Base-by-base conservation (phyloP, 2,797 vertebrate genomes). In the Malacoctenus gilli region DNA sequence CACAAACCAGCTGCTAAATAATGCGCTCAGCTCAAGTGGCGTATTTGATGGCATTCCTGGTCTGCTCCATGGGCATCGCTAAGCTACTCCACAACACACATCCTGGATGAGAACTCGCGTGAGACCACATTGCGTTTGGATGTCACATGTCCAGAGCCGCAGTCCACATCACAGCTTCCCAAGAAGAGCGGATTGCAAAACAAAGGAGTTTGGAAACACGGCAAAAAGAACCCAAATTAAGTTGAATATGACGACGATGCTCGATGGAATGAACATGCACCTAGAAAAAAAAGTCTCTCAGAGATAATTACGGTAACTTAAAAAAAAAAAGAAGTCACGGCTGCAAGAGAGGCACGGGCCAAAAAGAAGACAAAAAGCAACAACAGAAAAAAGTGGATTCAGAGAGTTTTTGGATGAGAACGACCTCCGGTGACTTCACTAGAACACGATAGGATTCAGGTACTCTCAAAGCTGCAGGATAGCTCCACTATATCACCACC, bases 231-330 rank as follows among this genome's bases (percentile, higher is more conserved):
- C 30, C 66, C n/a, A n/a, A n/a, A n/a, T n/a, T n/a, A n/a, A n/a
- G n/a, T 84, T 69, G 77, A 72, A 80, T 79, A 86, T 87, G 89
- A 90, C 81, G 76, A 52, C 19, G 70, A 86, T 87, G 87, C 83
- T 91, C 77, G 64, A 93, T 93, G 94, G 75, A 88, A 95, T 91
- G 93, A 88, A 75, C 94, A 94, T 94, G 94, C 92, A 91, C 81
- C 82, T 85, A 82, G 68, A 87, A 68, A 64, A 72, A 63, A 68
- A 82, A 73, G 55, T 63, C 73, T 68, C 70, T 71, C 47, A 39
- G 62, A 69, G 48, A 72, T 38, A 77, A 79, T 57, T 53, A 62
- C n/a, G 74, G 51, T 18, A n/a, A 28, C 25, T 28, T 9, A 44
- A 54, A 62, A 48, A 56, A 56, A 46, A 59, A 55, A 41, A 48